These are phyloP conservation scores for Triplophysa yarkandensis DNA, from an alignment of 2,797 vertebrate genomes.

Conservation along the genomic window DNA sequence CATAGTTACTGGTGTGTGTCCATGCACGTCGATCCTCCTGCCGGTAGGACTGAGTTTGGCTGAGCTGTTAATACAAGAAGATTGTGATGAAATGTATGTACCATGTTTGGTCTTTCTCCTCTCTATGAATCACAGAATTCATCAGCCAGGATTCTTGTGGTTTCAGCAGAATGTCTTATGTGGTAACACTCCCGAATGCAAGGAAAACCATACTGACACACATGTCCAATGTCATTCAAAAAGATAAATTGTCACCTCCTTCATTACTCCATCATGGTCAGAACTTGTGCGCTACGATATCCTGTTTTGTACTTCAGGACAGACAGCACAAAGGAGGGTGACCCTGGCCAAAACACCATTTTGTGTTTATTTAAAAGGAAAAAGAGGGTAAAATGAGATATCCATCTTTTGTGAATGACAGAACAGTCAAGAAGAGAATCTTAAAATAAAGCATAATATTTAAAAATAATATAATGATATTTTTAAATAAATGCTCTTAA, in stretches of 20 bases:
- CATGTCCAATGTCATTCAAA: constrained; percentile 53
- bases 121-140: constrained; percentile 10
- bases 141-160: not conserved
- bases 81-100: constrained; percentile 39
- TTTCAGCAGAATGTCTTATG: not conserved
- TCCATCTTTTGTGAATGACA: constrained; percentile 8
- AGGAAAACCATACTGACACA: constrained; percentile 20
- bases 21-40: not conserved
- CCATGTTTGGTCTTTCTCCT: constrained; percentile 27
- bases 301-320: constrained; percentile 66
- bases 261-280: constrained; percentile 42
- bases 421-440: not conserved
- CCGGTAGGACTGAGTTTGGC: not conserved
- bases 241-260: constrained; percentile 58
- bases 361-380: constrained; percentile 8
- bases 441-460: not conserved
- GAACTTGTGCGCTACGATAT: constrained; percentile 57
- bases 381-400: constrained; percentile 39
- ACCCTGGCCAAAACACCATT: constrained; percentile 47
- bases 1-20: not conserved
- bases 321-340: constrained; percentile 46
- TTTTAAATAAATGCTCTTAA: not conserved
- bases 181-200: not conserved
- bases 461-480: constrained; percentile 31
- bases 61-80: not conserved